phyloP scores from a whole-genome alignment of 2,797 vertebrate species.

The Leucoraja ocellata region DNA sequence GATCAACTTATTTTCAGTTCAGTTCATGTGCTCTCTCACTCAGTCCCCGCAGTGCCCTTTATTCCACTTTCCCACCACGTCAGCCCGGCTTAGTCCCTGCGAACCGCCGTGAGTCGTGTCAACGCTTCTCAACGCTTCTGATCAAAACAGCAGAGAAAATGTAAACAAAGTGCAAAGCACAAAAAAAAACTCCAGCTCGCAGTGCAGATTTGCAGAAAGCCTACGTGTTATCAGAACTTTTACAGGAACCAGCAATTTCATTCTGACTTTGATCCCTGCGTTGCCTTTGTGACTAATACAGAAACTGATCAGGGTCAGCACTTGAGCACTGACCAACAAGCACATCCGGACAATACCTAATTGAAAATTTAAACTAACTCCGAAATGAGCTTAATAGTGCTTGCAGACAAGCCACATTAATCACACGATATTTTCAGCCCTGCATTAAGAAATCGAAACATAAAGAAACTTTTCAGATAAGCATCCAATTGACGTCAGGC shows the following conservation, averaged over 20 bases:
- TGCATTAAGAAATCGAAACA: constrained; percentile 16
- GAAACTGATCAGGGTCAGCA: not conserved
- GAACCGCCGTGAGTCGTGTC: not conserved
- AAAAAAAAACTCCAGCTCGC: not conserved
- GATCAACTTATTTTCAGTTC: not conserved
- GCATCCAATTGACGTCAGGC: not conserved
- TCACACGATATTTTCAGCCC: not conserved
- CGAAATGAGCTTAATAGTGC: not conserved
- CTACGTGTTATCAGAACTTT: not conserved
- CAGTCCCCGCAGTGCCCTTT: not conserved
- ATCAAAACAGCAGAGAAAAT: not conserved
- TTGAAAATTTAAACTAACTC: constrained; percentile 7
- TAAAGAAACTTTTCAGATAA: constrained; percentile 21
- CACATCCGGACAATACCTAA: not conserved
- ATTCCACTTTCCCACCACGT: not conserved
- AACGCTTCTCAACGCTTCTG: not conserved
- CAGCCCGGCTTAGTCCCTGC: too few relatives aligned
- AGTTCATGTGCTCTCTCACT: not conserved
- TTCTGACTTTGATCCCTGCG: constrained; percentile 12
- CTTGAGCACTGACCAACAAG: not conserved
- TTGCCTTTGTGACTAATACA: not conserved
- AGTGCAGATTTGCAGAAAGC: not conserved
- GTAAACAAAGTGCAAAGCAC: constrained; percentile 19
- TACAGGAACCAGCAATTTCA: constrained; percentile 21
- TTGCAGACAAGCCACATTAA: constrained; percentile 28